Evolutionary conservation across 1,140 invertebrate species (phyloP), one percentile per base, ranked within the genome.

Genomic region (Trichonephila clavata): DNA sequence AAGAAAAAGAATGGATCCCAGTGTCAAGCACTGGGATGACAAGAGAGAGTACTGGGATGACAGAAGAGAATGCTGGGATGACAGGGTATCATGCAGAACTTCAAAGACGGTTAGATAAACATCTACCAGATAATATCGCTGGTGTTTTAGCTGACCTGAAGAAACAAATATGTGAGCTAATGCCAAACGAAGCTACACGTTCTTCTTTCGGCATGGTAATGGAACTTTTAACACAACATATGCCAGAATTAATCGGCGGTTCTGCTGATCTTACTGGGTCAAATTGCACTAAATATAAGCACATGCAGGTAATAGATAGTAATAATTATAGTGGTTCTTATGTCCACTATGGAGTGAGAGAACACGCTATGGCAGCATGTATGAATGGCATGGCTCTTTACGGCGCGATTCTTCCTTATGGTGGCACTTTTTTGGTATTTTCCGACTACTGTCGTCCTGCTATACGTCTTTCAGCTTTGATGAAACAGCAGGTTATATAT

Each of bases 221-320:
- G 59, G 59, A 60, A 5, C 59, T 60, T 60, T 60, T 60, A 60
- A 5, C 59, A 60, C 59, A 60, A 18, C 59, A 60, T 60, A 60
- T 60, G 59, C 80, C 80, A 13, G 24, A 83, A 21, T 43, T 83
- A 83, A 43, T 83, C 8, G 80, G 80, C 32, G 80, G 32, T 83
- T 83, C 80, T 83, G 80, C 80, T 83, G 80, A 83, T 83, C 80
- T 83, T 83, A 39, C 80, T 32, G 24, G 24, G 20, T 39, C 80
- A 39, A 43, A 83, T 83, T 39, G 24, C 20, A 83, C 80, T 83
- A 83, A 39, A 43, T 39, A 39, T 27, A 83, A 83, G 80, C 24
- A 83, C 24, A 39, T 83, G 24, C 80, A 27, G 24, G 80, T 83
- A 27, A 83, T 83, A 39, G 80, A 83, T 39, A 83, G 80, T 39